Base-by-base conservation (phyloP, 2,888 invertebrate species). In the Tiliacea citrago region DNA sequence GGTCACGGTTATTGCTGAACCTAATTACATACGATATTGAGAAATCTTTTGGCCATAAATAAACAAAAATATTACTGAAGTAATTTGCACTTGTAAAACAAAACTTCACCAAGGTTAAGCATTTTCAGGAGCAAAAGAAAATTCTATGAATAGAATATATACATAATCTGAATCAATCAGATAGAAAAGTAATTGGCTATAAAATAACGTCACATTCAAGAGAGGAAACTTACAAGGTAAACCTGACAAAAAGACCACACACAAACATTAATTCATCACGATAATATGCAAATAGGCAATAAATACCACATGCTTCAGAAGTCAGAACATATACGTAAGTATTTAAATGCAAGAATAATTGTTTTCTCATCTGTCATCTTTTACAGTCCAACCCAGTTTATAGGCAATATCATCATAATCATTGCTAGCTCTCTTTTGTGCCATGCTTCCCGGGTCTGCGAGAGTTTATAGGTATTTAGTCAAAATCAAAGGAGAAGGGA, bases 191-290 rank as follows among this genome's bases (percentile, higher is more conserved):
- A 35, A 24, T n/a, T 24, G 18, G n/a, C 8, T 68, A 47, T 61
- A 29, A 10, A 57, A 62, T 58, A 51, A n/a, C 21, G 42, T 42
- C 35, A 21, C 39, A 53, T 73, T 58, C 58, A 53, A 61, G 7
- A 47, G 13, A 67, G 61, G 66, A 69, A 83, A 75, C 51, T 13
- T 12, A n/a, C 74, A 74, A 81, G 83, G 79, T 83, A 69, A 74
- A 68, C 58, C 35, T 35, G 39, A 83, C 63, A 75, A 83, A 29
- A 57, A 58, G 45, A 58, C 53, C 61, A 60, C 67, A 67, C 62
- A 74, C 35, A 18, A 49, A 29, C 35, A 47, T 63, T 61, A 68
- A 63, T 58, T 63, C 49, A 70, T 83, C 69, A 79, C 80, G 58
- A 67, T 79, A 51, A 63, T 72, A 83, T 74, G 81, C 63, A 83